Evolutionary conservation across 2,113 vertebrate species (phyloP).

Genomic region (Tympanuchus pallidicinctus): DNA sequence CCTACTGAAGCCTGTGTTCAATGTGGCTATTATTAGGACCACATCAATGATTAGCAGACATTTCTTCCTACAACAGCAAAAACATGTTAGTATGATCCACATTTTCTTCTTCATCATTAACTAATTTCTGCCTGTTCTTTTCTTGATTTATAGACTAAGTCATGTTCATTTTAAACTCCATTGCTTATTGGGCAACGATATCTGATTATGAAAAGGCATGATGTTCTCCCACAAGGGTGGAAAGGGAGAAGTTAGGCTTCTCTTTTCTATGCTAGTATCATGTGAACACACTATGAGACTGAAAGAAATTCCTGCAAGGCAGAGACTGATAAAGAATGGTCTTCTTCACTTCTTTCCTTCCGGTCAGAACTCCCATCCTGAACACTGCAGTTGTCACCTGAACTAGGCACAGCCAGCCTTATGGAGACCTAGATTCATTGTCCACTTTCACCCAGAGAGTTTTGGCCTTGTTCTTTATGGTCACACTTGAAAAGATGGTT

Average conservation of each 20-base stretch:
- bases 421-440: background rate
- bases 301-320: background rate
- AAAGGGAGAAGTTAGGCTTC: background rate
- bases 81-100: rapidly evolving
- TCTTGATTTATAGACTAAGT: background rate
- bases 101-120: background rate
- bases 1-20: slow-evolving; percentile 48
- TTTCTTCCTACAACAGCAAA: slow-evolving; percentile 64
- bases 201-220: background rate
- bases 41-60: background rate
- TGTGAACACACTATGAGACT: background rate
- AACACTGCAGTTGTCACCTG: background rate
- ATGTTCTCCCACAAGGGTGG: background rate
- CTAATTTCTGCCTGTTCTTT: background rate
- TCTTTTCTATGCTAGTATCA: background rate
- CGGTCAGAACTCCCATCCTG: background rate
- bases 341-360: background rate
- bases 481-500: background rate
- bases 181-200: background rate
- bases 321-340: background rate
- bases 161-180: background rate
- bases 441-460: background rate
- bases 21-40: slow-evolving; percentile 19
- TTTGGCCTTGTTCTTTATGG: background rate
- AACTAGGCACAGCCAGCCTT: background rate